A percentile compares a stretch with the other conserved stretches of the same genome.
These are phyloP conservation scores for Stegodyphus mimosarum DNA, from an alignment of 1,140 invertebrate species.

Conservation along the genomic window DNA sequence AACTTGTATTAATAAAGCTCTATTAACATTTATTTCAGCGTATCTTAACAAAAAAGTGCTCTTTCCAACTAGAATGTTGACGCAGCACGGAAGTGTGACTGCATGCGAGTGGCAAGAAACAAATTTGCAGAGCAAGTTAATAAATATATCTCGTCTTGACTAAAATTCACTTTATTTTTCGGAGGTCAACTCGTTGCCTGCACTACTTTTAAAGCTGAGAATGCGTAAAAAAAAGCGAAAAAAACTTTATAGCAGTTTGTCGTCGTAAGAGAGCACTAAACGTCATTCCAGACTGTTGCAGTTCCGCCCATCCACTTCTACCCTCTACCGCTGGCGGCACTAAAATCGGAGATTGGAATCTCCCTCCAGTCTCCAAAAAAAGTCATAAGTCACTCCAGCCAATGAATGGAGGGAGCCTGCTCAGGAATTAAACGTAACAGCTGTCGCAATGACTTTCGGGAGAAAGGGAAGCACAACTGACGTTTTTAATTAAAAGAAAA, in stretches of 20 bases:
- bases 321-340: slow-evolving; percentile 26
- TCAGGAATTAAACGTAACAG: slow-evolving; percentile 56
- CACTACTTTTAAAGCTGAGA: neutral
- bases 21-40: too few species aligned
- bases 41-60: too few species aligned
- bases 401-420: slow-evolving; percentile 54
- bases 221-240: neutral
- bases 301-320: slow-evolving; percentile 23
- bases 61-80: too few species aligned
- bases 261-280: slow-evolving; percentile 53
- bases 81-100: too few species aligned
- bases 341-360: slow-evolving; percentile 58
- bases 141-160: neutral
- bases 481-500: slow-evolving; percentile 59
- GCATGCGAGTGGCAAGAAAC: too few species aligned
- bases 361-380: slow-evolving; percentile 29
- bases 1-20: too few species aligned
- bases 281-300: slow-evolving; percentile 49
- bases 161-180: slow-evolving; percentile 8
- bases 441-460: slow-evolving; percentile 47
- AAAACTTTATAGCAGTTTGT: slow-evolving; percentile 56
- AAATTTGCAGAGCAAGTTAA: neutral
- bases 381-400: slow-evolving; percentile 55
- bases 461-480: slow-evolving; percentile 37
- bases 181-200: neutral